phyloP scores from a whole-genome alignment of 2,888 invertebrate genomes.

The Sesia bembeciformis region DNA sequence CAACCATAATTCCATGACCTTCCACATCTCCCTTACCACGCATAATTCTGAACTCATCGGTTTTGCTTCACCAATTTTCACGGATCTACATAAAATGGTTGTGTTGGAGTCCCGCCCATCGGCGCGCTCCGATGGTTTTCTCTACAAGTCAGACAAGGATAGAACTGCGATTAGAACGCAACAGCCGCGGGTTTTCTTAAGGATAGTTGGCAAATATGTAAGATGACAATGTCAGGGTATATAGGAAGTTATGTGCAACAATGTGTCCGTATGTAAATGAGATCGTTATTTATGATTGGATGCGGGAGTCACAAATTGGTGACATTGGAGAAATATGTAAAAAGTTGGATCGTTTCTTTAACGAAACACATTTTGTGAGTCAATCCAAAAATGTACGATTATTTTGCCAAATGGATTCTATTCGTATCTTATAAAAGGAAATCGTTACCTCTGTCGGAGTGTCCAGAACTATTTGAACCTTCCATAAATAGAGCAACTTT shows the following conservation, averaged over 20 bases:
- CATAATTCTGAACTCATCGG: slow-evolving; percentile 17
- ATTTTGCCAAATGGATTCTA: too few relatives aligned
- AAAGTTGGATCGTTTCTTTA: slow-evolving; percentile 22
- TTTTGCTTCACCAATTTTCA: slow-evolving; percentile 34
- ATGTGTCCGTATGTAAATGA: slow-evolving; percentile 65
- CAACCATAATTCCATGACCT: slow-evolving; percentile 33
- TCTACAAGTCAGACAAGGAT: slow-evolving; percentile 37
- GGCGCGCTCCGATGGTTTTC: slow-evolving; percentile 54
- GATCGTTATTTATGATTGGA: slow-evolving; percentile 57
- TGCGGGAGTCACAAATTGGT: slow-evolving; percentile 44
- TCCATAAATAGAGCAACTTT: too few relatives aligned
- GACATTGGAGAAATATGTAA: slow-evolving; percentile 43
- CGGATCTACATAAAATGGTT: slow-evolving; percentile 39
- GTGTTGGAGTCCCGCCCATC: slow-evolving; percentile 51
- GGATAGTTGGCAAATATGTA: slow-evolving; percentile 64
- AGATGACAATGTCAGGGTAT: slow-evolving; percentile 53
- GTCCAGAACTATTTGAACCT: too few relatives aligned
- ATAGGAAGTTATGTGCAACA: slow-evolving; percentile 51
- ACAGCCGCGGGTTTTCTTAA: slow-evolving; percentile 55
- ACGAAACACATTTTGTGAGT: too few relatives aligned
- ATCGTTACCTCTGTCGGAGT: too few relatives aligned
- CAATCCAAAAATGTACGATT: too few relatives aligned
- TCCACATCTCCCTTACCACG: slow-evolving; percentile 23
- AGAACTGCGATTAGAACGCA: slow-evolving; percentile 47
- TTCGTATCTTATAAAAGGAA: too few relatives aligned